Conservation (phyloP, 2,797 vertebrate genomes). For the Tauraco hartlaubi region DNA sequence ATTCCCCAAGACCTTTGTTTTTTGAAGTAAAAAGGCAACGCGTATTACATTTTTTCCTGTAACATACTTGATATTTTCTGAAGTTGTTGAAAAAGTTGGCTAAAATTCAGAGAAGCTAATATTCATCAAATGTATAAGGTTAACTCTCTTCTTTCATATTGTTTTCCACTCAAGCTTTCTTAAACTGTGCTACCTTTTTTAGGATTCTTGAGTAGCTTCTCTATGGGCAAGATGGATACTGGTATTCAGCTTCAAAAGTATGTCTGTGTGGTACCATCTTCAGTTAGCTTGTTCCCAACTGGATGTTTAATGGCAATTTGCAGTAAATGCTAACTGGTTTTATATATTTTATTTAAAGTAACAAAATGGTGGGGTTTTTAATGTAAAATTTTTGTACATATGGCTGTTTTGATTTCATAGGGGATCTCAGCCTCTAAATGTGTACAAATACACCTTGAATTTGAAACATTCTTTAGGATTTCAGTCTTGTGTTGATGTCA, state of each 20-base stretch:
- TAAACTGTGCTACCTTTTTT: not conserved
- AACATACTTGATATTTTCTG: not conserved
- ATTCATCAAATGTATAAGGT: not conserved
- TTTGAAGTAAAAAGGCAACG: not conserved
- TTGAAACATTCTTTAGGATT: not conserved
- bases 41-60: not conserved
- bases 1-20: not conserved
- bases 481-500: fast-evolving
- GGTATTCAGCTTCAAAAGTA: not conserved
- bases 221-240: not conserved
- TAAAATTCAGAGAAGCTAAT: not conserved
- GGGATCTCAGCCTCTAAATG: not conserved
- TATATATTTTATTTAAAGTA: not conserved
- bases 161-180: not conserved
- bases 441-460: not conserved
- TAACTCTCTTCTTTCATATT: not conserved
- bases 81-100: not conserved
- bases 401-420: not conserved
- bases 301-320: not conserved
- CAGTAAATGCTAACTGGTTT: not conserved
- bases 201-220: not conserved
- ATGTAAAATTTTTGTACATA: not conserved
- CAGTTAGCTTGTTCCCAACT: not conserved
- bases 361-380: fast-evolving
- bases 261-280: not conserved